Conservation (phyloP, 1,140 invertebrate genomes). For the Ladona fulva region DNA sequence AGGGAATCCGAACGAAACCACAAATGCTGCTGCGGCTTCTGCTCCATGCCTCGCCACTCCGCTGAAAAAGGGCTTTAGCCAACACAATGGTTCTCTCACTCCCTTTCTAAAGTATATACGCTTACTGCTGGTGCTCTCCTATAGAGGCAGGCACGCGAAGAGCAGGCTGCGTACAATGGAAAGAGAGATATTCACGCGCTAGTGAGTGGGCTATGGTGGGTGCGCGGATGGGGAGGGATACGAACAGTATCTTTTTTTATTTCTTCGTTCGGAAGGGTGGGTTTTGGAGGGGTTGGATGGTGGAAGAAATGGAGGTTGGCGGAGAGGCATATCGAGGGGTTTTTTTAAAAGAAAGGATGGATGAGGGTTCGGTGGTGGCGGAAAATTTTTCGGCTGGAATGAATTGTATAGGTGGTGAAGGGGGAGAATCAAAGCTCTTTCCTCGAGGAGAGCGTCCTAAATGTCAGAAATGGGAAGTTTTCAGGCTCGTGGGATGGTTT, state of each 20-base stretch:
- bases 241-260: too few relatives aligned
- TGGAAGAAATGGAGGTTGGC: background rate
- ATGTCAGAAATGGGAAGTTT: too few relatives aligned
- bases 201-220: background rate
- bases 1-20: background rate
- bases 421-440: too few relatives aligned
- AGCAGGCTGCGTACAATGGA: background rate
- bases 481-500: too few relatives aligned
- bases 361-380: background rate
- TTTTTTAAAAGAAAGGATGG: background rate
- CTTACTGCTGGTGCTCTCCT: background rate
- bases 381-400: too few relatives aligned
- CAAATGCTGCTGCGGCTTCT: background rate
- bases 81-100: background rate
- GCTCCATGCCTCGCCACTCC: background rate
- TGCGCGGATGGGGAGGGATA: too few relatives aligned
- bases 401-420: too few relatives aligned
- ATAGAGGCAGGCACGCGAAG: background rate
- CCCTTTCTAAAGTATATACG: slow-evolving; percentile 1
- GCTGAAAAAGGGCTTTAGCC: background rate
- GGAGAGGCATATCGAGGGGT: background rate
- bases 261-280: too few relatives aligned
- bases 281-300: background rate
- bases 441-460: too few relatives aligned
- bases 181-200: background rate